phyloP scores from a whole-genome alignment of 2,113 vertebrate genomes.

The Casuarius casuarius region DNA sequence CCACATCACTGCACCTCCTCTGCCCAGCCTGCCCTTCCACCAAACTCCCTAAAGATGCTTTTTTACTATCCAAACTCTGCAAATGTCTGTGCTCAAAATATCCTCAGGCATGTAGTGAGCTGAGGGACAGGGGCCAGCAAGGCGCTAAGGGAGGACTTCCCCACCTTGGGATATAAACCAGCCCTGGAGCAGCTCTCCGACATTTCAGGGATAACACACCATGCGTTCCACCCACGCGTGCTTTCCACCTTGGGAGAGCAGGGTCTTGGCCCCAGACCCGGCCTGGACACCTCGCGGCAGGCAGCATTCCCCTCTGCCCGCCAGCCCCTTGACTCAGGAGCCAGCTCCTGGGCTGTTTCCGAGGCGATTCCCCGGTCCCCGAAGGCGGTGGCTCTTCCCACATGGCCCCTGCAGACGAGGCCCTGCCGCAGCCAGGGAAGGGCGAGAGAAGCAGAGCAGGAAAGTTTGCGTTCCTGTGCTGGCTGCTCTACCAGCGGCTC shows the following conservation, averaged over 20 bases:
- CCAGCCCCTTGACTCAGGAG: not conserved
- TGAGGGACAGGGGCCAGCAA: not conserved
- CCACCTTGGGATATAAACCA: not conserved
- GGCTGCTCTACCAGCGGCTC: not conserved
- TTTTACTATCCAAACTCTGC: not conserved
- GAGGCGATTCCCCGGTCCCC: not conserved
- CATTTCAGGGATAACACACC: not conserved
- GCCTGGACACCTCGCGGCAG: not conserved
- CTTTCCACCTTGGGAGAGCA: not conserved
- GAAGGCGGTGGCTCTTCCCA: not conserved
- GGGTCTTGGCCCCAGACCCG: not conserved
- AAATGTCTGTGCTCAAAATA: not conserved
- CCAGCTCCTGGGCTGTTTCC: not conserved
- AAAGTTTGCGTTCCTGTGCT: conserved; percentile 5
- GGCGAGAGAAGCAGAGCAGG: not conserved
- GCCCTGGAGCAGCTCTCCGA: not conserved
- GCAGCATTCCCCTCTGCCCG: fast-evolving
- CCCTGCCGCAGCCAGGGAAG: not conserved
- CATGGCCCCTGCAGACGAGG: not conserved
- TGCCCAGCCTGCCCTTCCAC: too few relatives aligned
- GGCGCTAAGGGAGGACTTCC: not conserved
- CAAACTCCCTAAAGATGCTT: not conserved
- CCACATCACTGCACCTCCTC: too few relatives aligned
- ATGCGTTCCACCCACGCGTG: not conserved
- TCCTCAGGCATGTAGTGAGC: not conserved